Base-by-base conservation (phyloP, 2,113 vertebrate genomes). In the Vireo altiloquus region DNA sequence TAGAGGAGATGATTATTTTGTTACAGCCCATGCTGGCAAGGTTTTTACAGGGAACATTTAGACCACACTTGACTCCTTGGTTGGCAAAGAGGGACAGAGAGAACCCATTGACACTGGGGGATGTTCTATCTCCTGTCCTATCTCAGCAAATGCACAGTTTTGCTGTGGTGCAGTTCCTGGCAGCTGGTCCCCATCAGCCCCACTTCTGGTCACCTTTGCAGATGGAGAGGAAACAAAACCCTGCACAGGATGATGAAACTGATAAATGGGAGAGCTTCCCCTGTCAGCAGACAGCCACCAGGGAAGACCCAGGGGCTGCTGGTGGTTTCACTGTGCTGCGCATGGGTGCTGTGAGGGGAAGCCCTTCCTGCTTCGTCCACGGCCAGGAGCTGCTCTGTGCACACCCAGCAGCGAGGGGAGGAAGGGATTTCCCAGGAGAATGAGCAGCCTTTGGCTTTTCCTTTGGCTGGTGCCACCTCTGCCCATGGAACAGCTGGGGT, bases 201-300 rank as follows among this genome's bases (percentile, higher is more conserved):
- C 35, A 33, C 20, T 57, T 77, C 69, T 84, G 54, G 44, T 65
- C 84, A 89, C 81, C 90, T 92, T 57, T 71, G 66, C 28, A 49
- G 79, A 47, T 2, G 13, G 4, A 82, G 56, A 93, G 88, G 82
- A 95, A 96, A 82, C 56, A 57, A 66, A 88, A 27, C 44, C 60
- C 47, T 46, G 27, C 53, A 86, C 86, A 90, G 93, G 93, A 92
- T 88, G 94, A 95, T 75, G 24, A 19, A 75, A 56, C 15, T 35
- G 92, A 96, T 88, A 94, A 63, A 64, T 2, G 31, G 10, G n/a
- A 44, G 90, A 40, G 59, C 52, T 80, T 11, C 46, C 83, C 27
- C 57, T 15, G 15, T n/a, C 81, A 87, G 82, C 78, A 84, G 46
- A 74, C 86, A 87, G 68, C 19, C 50, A 39, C 46, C 35, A 69